Conservation (phyloP, 1,140 invertebrate species). For the Scaptodrosophila lebanonensis region DNA sequence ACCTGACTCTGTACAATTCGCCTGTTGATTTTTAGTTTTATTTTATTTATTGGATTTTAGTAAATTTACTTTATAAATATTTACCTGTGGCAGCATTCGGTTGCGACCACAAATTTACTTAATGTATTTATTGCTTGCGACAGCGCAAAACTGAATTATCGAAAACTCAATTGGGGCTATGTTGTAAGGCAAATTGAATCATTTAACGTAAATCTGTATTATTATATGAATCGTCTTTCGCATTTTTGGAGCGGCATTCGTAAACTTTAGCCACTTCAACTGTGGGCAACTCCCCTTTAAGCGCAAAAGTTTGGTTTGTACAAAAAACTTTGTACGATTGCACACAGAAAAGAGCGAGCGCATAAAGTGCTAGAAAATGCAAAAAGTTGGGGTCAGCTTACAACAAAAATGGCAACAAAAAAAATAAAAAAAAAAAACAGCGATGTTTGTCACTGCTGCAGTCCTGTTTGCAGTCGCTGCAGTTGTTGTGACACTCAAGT, state of each 20-base stretch:
- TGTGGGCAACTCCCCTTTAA: conserved; percentile 16
- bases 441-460: conserved; percentile 25
- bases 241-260: conserved; percentile 14
- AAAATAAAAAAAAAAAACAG: not conserved
- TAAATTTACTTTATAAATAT: conserved; percentile 23
- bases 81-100: conserved; percentile 23
- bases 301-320: conserved; percentile 32
- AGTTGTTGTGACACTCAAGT: too few species aligned
- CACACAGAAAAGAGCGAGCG: conserved; percentile 31
- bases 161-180: conserved; percentile 41
- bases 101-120: not conserved
- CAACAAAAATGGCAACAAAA: conserved; percentile 1
- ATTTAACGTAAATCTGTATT: conserved; percentile 37
- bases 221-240: conserved; percentile 25
- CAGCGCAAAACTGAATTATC: conserved; percentile 44
- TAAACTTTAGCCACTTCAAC: conserved; percentile 20
- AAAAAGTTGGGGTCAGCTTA: conserved; percentile 30
- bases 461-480: conserved; percentile 7
- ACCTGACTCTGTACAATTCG: too few species aligned
- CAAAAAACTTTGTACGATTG: conserved; percentile 30
- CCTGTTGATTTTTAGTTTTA: conserved; percentile 11
- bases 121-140: conserved; percentile 24
- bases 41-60: conserved; percentile 36
- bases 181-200: conserved; percentile 45
- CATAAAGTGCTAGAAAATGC: conserved; percentile 45